Percentiles rank a stretch among this genome's conserved stretches.
phyloP scores from a whole-genome alignment of 2,113 vertebrate species.

The Microtus oregoni region DNA sequence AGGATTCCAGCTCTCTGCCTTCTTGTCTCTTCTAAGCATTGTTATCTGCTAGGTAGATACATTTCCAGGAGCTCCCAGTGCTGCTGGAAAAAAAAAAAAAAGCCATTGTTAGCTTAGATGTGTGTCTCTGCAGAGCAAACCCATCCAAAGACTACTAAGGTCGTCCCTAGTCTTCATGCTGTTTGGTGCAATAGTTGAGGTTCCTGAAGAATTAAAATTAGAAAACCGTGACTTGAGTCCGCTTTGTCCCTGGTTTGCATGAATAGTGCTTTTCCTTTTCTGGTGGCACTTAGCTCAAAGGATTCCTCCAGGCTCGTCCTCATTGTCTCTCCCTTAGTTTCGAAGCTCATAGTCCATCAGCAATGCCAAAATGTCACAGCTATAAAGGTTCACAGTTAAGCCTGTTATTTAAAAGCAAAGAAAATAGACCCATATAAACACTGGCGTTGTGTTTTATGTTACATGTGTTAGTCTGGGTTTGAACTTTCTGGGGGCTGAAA shows the following conservation, averaged over 20 bases:
- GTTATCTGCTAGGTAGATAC: not conserved
- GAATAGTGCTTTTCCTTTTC: not conserved
- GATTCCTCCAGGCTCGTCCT: not conserved
- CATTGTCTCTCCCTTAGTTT: not conserved
- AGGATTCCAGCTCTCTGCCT: not conserved
- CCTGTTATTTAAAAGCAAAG: not conserved
- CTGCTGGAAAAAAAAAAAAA: not conserved
- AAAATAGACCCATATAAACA: not conserved
- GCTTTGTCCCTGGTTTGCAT: not conserved
- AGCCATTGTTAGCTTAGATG: not conserved
- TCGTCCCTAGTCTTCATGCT: not conserved
- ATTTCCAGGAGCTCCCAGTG: not conserved
- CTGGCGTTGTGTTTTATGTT: not conserved
- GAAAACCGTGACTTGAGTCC: not conserved
- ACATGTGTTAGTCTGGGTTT: not conserved
- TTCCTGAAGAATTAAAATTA: not conserved
- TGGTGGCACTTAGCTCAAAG: not conserved
- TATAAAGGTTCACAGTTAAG: not conserved
- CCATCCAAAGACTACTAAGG: not conserved
- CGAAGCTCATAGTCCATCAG: not conserved
- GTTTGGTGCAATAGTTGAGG: not conserved
- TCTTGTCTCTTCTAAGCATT: not conserved
- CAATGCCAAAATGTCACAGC: not conserved
- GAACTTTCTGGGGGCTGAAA: not conserved
- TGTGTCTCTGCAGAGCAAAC: not conserved